These are phyloP conservation scores for Dendrocincla tyrannina DNA, from an alignment of 2,797 vertebrate species.

Conservation along the genomic window DNA sequence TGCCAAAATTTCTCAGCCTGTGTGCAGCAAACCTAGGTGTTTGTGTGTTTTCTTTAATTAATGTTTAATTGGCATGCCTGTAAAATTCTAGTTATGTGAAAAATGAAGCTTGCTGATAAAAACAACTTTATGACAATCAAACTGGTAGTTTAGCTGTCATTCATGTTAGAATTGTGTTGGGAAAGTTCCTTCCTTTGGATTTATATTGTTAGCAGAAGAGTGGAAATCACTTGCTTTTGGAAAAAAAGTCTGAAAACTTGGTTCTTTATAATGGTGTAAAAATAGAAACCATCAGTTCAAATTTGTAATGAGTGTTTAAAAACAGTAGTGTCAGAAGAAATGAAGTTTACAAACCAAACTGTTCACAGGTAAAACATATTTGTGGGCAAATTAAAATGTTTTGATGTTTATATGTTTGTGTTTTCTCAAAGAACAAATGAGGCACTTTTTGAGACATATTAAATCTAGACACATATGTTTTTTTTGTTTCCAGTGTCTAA, in stretches of 20 bases:
- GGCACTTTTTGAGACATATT: neutral
- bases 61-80: neutral
- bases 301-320: neutral
- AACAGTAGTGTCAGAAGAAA: neutral
- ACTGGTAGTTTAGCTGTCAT: accelerated
- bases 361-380: neutral
- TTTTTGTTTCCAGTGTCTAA: neutral
- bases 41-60: neutral
- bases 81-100: neutral
- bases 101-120: neutral
- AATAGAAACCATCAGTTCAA: neutral
- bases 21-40: neutral
- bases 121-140: neutral
- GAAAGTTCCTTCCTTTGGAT: neutral
- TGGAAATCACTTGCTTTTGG: neutral
- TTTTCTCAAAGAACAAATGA: neutral
- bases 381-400: neutral
- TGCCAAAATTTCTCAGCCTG: neutral
- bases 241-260: neutral
- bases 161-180: neutral
- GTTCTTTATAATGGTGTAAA: neutral
- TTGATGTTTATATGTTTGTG: neutral
- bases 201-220: neutral
- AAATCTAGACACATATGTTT: neutral
- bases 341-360: neutral